Base-by-base conservation (phyloP, 2,113 vertebrate genomes). In the Cervus canadensis region DNA sequence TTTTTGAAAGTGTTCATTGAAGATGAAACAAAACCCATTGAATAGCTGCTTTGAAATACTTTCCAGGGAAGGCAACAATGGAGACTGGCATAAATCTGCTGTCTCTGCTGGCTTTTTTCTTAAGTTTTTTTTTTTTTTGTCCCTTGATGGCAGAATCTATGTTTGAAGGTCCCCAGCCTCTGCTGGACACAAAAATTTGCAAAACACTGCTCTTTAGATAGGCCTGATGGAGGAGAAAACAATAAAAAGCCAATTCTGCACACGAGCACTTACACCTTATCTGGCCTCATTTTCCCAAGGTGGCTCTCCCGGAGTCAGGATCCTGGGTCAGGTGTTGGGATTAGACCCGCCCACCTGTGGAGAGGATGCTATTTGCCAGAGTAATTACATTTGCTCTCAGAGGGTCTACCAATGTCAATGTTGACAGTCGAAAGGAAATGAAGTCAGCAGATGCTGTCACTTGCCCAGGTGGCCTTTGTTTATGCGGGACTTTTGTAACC, bases 381-480 rank as follows among this genome's bases (percentile, higher is more conserved):
- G 62, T 45, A 8, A 93, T 92, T 52, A 67, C 19, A 36, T 56
- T 59, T 91, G 95, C 88, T 97, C 88, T 86, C 97, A 71, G 56
- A 96, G 96, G 16, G 23, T 7, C 96, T 57, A 6, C 81, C 28
- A 74, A 60, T 57, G 91, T 71, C 82, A 4, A 0, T 74, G 88
- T 50, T 94, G 96, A 96, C n/a, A 48, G 74, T 78, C 17, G 0
- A 7, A 2, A 83, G 93, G 94, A 95, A 94, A 62, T 74, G 94
- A 36, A 54, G 71, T 17, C 2, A n/a, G 57, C 52, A 21, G 82
- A 64, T 56, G 48, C 62, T 13, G 74, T 56, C 89, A 17, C 83
- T 96, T 10, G 52, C 3, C 54, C 96, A 97, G 96, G 94, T 93
- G 97, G 97, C 59, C 83, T 96, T 81, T 94, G 95, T 96, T 96